These are phyloP conservation scores for Microctonus aethiopoides DNA, from an alignment of 2,888 invertebrate species.

Conservation along the genomic window DNA sequence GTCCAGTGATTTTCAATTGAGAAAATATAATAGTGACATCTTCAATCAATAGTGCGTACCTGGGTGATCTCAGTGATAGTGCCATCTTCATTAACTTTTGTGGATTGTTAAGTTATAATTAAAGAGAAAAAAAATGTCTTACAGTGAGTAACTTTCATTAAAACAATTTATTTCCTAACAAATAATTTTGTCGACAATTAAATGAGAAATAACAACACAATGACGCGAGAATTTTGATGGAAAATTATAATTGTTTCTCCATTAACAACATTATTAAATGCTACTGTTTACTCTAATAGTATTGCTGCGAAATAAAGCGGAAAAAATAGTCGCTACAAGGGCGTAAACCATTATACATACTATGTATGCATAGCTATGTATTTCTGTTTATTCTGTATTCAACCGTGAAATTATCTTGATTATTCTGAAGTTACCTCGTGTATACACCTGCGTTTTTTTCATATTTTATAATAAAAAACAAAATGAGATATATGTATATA, in stretches of 20 bases:
- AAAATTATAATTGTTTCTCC: neutral
- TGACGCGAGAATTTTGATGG: no score
- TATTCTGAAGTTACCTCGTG: conserved; percentile 40
- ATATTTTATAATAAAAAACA: neutral
- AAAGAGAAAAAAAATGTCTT: neutral
- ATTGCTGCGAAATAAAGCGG: neutral
- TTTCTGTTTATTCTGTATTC: conserved; percentile 47
- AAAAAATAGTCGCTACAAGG: conserved; percentile 37
- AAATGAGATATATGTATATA: conserved; percentile 9
- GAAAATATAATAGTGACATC: neutral
- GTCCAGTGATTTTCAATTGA: neutral
- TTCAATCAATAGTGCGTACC: neutral
- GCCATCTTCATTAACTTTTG: neutral
- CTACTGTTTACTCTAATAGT: neutral
- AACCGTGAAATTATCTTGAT: conserved; percentile 38
- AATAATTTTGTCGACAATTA: no score
- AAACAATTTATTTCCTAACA: no score
- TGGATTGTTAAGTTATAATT: neutral
- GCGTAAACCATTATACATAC: conserved; percentile 52
- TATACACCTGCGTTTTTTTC: conserved; percentile 4
- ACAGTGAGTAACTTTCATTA: neutral
- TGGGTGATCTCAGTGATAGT: neutral
- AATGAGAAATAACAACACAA: no score
- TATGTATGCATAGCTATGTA: conserved; percentile 48
- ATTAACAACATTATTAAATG: neutral